Conservation (phyloP, 2,113 vertebrate species). For the Oreochromis tanganicae region DNA sequence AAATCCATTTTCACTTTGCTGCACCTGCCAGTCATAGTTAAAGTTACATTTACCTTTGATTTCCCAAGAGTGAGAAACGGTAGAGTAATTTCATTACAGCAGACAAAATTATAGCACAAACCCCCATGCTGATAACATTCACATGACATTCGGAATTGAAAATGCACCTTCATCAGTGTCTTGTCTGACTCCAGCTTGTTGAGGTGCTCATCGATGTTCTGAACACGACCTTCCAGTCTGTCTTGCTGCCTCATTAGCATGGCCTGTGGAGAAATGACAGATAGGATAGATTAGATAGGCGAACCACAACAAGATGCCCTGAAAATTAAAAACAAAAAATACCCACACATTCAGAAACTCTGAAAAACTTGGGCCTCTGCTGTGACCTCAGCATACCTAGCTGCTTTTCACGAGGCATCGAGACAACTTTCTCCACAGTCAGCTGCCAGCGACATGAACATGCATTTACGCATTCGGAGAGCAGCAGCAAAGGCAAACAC, state of each 20-base stretch:
- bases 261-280: slow-evolving; percentile 73
- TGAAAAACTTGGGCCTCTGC: neutral
- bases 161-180: slow-evolving; percentile 87
- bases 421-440: slow-evolving; percentile 32
- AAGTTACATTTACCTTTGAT: neutral
- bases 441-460: slow-evolving; percentile 38
- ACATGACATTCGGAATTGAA: neutral
- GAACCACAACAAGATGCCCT: neutral
- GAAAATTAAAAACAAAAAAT: neutral
- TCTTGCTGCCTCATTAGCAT: slow-evolving; percentile 97
- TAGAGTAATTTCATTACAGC: neutral
- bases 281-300: neutral
- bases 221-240: slow-evolving; percentile 89
- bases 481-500: slow-evolving; percentile 18
- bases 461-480: slow-evolving; percentile 48
- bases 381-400: slow-evolving; percentile 25
- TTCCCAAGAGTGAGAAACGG: neutral
- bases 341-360: neutral
- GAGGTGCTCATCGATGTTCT: slow-evolving; percentile 95
- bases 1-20: slow-evolving; percentile 2
- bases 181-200: slow-evolving; percentile 95
- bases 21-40: neutral
- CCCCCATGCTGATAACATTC: neutral
- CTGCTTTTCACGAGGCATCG: neutral
- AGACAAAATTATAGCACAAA: neutral